A percentile compares a stretch with the other conserved stretches of the same genome.
These are phyloP conservation scores for Lypha dubia DNA, from an alignment of 2,888 invertebrate species.

Conservation along the genomic window DNA sequence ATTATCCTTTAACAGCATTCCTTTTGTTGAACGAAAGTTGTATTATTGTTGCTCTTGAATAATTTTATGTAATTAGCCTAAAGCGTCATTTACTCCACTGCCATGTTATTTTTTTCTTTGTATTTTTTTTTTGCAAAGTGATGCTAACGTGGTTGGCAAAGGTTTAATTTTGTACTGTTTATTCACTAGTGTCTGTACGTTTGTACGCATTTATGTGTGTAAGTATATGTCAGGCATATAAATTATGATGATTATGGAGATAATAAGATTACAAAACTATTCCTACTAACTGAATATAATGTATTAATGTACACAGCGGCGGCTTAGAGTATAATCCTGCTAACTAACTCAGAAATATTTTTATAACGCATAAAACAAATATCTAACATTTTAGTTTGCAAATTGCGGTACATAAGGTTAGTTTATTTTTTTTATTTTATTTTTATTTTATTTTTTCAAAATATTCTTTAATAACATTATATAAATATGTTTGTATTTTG, in stretches of 20 bases:
- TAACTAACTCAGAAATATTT: too few species aligned
- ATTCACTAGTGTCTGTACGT: background rate
- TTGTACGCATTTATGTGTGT: conserved; percentile 6
- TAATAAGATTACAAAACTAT: conserved; percentile 61
- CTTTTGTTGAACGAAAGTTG: conserved; percentile 54
- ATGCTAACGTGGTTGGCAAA: conserved; percentile 31
- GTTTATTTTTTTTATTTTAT: too few species aligned
- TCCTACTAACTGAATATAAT: conserved; percentile 42
- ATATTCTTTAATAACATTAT: too few species aligned
- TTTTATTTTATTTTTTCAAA: too few species aligned
- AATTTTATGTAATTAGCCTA: conserved; percentile 72
- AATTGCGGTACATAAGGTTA: too few species aligned
- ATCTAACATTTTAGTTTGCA: too few species aligned
- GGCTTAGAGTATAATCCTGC: too few species aligned
- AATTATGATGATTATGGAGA: conserved; percentile 55
- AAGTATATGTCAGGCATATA: conserved; percentile 42
- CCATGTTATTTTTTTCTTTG: conserved; percentile 29
- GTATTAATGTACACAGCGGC: too few species aligned
- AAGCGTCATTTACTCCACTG: conserved; percentile 64
- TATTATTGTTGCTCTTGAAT: conserved; percentile 71
- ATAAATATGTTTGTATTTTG: too few species aligned
- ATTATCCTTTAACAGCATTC: conserved; percentile 55
- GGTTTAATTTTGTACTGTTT: conserved; percentile 20
- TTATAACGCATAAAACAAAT: too few species aligned
- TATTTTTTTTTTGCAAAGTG: conserved; percentile 18